phyloP scores from a whole-genome alignment of 1,140 invertebrate genomes.

The Cyphomyrmex costatus region DNA sequence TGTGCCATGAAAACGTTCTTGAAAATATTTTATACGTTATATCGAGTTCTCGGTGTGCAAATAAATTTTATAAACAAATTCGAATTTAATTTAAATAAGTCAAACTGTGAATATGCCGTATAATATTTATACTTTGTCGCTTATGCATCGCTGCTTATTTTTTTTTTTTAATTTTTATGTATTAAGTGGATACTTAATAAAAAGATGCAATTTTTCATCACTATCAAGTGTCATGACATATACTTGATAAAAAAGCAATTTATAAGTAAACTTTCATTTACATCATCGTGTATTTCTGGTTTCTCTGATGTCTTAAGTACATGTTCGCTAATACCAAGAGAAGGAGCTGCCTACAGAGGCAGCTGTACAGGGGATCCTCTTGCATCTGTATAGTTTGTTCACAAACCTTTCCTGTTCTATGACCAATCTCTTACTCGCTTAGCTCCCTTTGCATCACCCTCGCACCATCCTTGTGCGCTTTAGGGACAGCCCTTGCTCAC shows the following conservation, averaged over 20 bases:
- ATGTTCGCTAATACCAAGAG: background rate
- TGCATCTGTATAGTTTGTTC: conserved; percentile 42
- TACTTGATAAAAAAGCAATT: conserved; percentile 14
- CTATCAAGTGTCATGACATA: background rate
- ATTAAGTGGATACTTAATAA: background rate
- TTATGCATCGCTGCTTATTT: background rate
- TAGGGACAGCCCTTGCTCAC: conserved; percentile 43
- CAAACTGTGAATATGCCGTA: background rate
- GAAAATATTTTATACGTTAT: background rate
- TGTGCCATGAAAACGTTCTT: background rate
- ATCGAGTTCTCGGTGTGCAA: background rate
- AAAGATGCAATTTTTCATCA: background rate
- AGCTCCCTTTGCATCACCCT: conserved; percentile 41
- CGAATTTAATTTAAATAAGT: conserved; percentile 4
- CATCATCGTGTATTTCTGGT: background rate
- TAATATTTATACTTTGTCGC: background rate
- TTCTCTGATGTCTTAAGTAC: conserved; percentile 31
- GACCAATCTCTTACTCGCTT: conserved; percentile 43
- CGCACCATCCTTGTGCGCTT: conserved; percentile 32
- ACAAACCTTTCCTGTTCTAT: conserved; percentile 22
- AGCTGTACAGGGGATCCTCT: conserved; percentile 34
- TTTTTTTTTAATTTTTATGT: background rate
- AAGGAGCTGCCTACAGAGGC: background rate
- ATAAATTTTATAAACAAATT: conserved; percentile 2
- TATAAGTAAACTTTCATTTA: conserved; percentile 18